Base-by-base conservation (phyloP, 2,113 vertebrate species). In the Tetraodon nigroviridis region DNA sequence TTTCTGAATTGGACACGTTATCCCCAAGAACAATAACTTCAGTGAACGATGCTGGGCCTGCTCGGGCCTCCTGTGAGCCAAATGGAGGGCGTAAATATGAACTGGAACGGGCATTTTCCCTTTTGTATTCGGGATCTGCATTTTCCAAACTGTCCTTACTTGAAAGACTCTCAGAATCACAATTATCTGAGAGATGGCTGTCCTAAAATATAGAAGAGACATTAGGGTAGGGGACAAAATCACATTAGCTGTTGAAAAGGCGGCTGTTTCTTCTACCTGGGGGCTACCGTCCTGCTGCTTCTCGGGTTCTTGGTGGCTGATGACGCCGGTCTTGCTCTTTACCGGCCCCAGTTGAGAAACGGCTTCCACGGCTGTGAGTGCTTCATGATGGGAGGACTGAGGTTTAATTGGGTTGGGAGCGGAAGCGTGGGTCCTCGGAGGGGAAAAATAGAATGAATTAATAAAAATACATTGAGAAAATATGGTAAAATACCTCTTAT, bases 71-170 rank as follows among this genome's bases (percentile, higher is more conserved):
- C 55, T 81, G 54, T 64, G 73, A 81, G 63, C 82, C 82, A 59
- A 85, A 69, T 1, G 78, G 63, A 37, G 32, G 8, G 11, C 8
- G 12, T n/a, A 67, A 37, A 22, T 82, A 69, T 58, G 76, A 77
- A 80, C 24, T 80, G 58, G 73, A 60, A 16, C 52, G 81, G 51
- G 10, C 72, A 8, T 66, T 21, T 51, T 74, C 69, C 64, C 61
- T 58, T 63, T 73, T 86, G 60, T 78, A 83, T 67, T 85, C 83
- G 79, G 51, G 73, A 8, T 91, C 87, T 55, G 89, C 88, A 65
- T 76, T 86, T 55, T 98, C 94, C 80, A 98, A 91, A 73, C 95
- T 99, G 84, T 99, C 95, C 76, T 90, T 77, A 82, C 92, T 95
- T 14, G 84, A 93, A 54, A 94, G 64, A 56, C 92, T 97, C 75